Evolutionary conservation across 2,888 invertebrate genomes (phyloP).

Genomic region (Mongoloraphidia duomilia): DNA sequence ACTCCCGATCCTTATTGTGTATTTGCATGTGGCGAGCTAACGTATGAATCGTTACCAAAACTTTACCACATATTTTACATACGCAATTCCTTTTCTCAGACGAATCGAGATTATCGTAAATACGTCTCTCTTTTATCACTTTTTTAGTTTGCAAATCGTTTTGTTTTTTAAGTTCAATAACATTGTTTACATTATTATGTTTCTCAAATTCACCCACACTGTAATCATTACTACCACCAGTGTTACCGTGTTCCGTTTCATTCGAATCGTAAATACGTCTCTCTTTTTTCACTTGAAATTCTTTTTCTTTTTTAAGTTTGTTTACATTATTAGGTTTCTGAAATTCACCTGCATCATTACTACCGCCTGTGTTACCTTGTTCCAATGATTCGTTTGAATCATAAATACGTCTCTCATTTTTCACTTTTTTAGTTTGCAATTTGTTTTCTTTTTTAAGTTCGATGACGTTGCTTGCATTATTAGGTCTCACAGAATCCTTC

Average conservation of each 20-base stretch:
- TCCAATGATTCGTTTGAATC: not conserved
- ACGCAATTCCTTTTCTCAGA: not conserved
- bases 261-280: too few relatives aligned
- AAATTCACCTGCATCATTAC: too few relatives aligned
- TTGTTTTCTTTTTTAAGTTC: not conserved
- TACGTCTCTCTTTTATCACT: not conserved
- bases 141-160: not conserved
- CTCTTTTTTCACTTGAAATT: too few relatives aligned
- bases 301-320: too few relatives aligned
- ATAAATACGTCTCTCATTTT: not conserved
- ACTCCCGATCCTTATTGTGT: conserved; percentile 1
- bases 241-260: not conserved
- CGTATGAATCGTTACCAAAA: not conserved
- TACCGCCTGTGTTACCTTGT: not conserved
- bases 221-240: not conserved
- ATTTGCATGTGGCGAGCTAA: conserved; percentile 1
- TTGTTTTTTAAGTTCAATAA: not conserved
- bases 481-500: not conserved
- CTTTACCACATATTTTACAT: conserved; percentile 3
- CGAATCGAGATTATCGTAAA: not conserved
- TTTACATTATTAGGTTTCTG: too few relatives aligned
- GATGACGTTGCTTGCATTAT: not conserved
- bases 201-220: not conserved
- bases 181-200: not conserved
- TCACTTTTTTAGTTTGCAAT: not conserved